Evolutionary conservation across 2,888 invertebrate genomes (phyloP), one percentile per base, ranked within the genome.

Genomic region (Acronicta aceris): DNA sequence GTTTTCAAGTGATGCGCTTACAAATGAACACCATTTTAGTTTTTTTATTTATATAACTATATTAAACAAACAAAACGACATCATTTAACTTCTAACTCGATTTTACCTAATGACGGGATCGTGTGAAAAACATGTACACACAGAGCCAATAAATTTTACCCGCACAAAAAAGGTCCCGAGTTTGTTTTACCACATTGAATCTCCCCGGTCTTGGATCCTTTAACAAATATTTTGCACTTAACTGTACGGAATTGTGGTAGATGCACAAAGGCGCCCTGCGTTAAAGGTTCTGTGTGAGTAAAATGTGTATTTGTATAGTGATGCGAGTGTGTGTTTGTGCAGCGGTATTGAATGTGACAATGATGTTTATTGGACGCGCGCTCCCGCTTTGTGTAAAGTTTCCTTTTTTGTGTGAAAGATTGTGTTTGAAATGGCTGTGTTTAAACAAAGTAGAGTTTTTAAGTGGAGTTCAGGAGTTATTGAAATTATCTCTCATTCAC

Each of bases 141-240:
- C n/a, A 15, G 16, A 45, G 62, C 52, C 77, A 79, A 82, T 81
- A 77, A 74, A 72, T 74, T 77, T 71, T 78, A 66, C 57, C 47
- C 55, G 66, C 67, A 72, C 54, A 78, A 65, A 70, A 76, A 80
- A 78, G 74, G 74, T 73, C 58, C 65, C 78, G 79, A 85, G 81
- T 83, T 80, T 84, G 79, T 84, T 82, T 79, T 63, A 73, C 72
- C 64, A 70, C 76, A 72, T 71, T 59, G 77, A 76, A 78, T 72
- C 81, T 69, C 68, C 66, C 60, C 69, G 65, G 75, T 74, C 65
- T 67, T 66, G 74, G 78, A 67, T 78, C 79, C 77, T 81, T 82
- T 80, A 81, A 81, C 82, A 86, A 85, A 86, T 86, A 84, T 85
- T 86, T 84, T 83, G 83, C 84, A 86, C 82, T 86, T 81, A 83